Percentiles rank a stretch among this genome's conserved stretches.
These are phyloP conservation scores for Temnothorax rugatulus DNA, from an alignment of 2,888 invertebrate species.

Conservation along the genomic window DNA sequence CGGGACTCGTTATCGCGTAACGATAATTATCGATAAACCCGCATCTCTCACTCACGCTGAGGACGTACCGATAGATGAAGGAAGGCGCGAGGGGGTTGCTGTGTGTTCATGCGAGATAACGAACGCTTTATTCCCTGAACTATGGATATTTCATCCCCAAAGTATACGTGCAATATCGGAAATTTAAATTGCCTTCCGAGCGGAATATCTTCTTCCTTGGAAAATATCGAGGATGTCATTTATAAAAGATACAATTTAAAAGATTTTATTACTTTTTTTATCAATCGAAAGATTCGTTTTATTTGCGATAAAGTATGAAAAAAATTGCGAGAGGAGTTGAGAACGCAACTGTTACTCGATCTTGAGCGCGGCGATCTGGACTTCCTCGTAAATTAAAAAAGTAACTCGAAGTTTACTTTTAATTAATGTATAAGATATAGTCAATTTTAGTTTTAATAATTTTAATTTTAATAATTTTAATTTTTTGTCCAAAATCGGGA, in stretches of 20 bases:
- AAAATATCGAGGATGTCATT: not conserved
- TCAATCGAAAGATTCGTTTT: not conserved
- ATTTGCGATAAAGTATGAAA: not conserved
- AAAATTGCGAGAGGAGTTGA: not conserved
- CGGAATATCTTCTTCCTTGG: not conserved
- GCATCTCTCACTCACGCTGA: not conserved
- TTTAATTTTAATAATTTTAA: not conserved
- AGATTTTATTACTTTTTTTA: not conserved
- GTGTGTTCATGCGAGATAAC: not conserved
- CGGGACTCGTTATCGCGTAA: conserved; percentile 15
- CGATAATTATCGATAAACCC: conserved; percentile 33
- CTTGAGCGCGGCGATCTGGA: not conserved
- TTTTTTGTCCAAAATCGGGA: not conserved
- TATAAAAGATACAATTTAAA: not conserved
- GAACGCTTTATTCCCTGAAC: not conserved
- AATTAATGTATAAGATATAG: not conserved
- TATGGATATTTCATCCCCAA: not conserved
- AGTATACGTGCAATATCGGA: not conserved
- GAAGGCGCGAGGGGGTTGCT: not conserved
- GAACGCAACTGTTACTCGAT: not conserved
- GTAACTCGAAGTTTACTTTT: not conserved
- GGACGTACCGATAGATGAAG: not conserved
- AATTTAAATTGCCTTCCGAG: not conserved
- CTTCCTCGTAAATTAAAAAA: not conserved
- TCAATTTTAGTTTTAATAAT: not conserved